Evolutionary conservation across 2,113 vertebrate species (phyloP), one percentile per base, ranked within the genome.

Genomic region (Ictidomys tridecemlineatus): DNA sequence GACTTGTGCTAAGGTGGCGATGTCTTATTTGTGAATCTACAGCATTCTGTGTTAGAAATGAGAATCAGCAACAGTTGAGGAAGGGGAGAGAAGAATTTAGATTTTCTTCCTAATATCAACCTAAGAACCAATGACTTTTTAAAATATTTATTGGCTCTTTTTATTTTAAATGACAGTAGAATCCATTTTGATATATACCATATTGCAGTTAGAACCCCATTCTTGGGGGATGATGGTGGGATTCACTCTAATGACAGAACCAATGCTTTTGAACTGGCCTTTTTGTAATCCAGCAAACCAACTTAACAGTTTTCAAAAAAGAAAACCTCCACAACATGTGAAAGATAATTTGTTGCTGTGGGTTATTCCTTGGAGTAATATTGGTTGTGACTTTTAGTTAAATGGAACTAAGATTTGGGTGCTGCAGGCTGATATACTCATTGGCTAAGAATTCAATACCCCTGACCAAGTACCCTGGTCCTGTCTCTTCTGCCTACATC

Each of bases 391-490:
- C 9, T 56, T 30, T 37, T 30, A 51, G 53, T 70, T 34, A 53
- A 42, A 70, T 34, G 26, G 61, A 77, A 39, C 39, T 4, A 53
- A 45, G 32, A 45, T 1, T 63, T 84, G 32, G 76, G 45, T 20
- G n/a, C 28, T 6, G 5, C 34, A 51, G 61, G 69, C 4, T 4
- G 56, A 74, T 32, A 28, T 0, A 24, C 20, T 78, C 34, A 30
- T 34, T 0, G 1, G 48, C 26, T 5, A 48, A 26, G 26, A 24
- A 51, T 34, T 48, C 5, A 5, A 2, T 10, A 58, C 32, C 22
- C 1, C 0, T 4, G 30, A 22, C n/a, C 4, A 13, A 30, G 37
- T 5, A 16, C n/a, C 26, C 24, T 0, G 0, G 2, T 16, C 16
- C n/a, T 39, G 24, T 42, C 1, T 24, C 20, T 37, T 30, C 61